Conservation (phyloP, 2,888 invertebrate genomes). For the Unio pictorum region DNA sequence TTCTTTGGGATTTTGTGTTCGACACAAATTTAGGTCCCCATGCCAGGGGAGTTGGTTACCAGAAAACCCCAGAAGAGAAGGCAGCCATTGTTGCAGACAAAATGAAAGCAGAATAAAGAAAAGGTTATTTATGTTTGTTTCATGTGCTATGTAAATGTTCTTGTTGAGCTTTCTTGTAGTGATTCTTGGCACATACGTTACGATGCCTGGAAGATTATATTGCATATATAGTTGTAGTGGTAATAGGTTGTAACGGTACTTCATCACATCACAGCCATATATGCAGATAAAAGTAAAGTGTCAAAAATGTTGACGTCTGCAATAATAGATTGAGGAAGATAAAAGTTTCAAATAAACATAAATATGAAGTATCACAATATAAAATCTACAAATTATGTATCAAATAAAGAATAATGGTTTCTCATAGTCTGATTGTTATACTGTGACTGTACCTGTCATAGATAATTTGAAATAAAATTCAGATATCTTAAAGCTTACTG, state of each 20-base stretch:
- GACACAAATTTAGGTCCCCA: slow-evolving; percentile 97
- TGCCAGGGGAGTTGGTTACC: slow-evolving; percentile 78
- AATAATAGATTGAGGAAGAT: slow-evolving; percentile 2
- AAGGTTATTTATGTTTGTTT: too few relatives aligned
- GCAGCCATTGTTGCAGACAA: background rate
- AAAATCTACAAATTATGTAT: background rate
- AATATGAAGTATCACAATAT: background rate
- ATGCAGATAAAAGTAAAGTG: background rate
- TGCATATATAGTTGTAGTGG: background rate
- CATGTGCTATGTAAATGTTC: too few relatives aligned
- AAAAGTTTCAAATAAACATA: background rate
- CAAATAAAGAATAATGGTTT: too few relatives aligned
- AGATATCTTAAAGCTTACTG: too few relatives aligned
- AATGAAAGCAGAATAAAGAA: background rate
- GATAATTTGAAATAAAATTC: too few relatives aligned
- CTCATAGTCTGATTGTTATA: too few relatives aligned
- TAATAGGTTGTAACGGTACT: background rate
- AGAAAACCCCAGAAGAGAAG: slow-evolving; percentile 15
- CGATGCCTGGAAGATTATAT: background rate
- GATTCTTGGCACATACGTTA: too few relatives aligned
- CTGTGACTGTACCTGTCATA: too few relatives aligned
- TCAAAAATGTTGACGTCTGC: slow-evolving; percentile 2
- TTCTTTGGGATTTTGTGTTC: slow-evolving; percentile 94
- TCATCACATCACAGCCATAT: too few relatives aligned
- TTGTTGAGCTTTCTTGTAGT: too few relatives aligned